phyloP scores from a whole-genome alignment of 2,113 vertebrate genomes.

The Indri indri region DNA sequence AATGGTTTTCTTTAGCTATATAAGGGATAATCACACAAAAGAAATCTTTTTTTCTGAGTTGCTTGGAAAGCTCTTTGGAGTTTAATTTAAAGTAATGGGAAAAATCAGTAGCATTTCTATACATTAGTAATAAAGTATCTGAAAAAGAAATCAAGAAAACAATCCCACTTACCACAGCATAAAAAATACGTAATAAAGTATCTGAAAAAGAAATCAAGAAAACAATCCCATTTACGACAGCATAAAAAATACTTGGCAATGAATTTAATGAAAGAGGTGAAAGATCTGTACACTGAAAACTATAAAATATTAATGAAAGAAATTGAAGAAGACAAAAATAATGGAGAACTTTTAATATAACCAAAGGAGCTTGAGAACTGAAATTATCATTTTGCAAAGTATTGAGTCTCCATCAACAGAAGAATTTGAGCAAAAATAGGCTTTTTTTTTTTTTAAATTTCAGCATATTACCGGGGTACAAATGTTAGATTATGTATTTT shows the following conservation, averaged over 20 bases:
- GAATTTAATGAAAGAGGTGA: background rate
- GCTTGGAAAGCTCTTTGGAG: background rate
- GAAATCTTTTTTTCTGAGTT: background rate
- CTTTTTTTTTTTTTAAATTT: background rate
- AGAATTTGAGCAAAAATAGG: background rate
- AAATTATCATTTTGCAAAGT: background rate
- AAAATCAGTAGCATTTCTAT: background rate
- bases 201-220: too few species aligned
- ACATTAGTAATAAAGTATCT: background rate
- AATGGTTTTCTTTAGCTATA: background rate
- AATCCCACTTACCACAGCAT: background rate
- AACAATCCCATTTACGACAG: too few species aligned
- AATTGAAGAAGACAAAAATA: background rate
- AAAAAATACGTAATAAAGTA: too few species aligned
- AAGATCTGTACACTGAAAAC: background rate
- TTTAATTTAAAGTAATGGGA: conserved; percentile 1
- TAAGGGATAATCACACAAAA: background rate
- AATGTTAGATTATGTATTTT: too few species aligned
- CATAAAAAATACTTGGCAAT: background rate
- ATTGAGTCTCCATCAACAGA: background rate
- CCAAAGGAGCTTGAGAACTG: background rate
- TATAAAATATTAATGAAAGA: background rate
- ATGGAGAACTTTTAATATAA: background rate
- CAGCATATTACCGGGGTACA: too few species aligned
- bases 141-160: background rate